phyloP scores from a whole-genome alignment of 2,888 invertebrate genomes.

The Dryococelus australis region DNA sequence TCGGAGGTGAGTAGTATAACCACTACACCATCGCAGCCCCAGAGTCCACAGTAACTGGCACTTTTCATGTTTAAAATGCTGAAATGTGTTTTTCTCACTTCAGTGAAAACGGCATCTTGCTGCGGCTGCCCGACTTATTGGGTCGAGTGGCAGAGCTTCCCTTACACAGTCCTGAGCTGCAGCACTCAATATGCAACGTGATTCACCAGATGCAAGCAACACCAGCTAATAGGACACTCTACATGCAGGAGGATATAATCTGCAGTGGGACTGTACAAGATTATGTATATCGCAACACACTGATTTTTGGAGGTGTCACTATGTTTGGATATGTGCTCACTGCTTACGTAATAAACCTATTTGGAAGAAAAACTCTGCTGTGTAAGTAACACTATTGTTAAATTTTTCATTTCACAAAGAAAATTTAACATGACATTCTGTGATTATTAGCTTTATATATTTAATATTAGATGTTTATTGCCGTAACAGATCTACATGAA shows the following conservation, averaged over 20 bases:
- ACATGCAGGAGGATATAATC: not conserved
- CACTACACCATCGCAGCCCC: too few species aligned
- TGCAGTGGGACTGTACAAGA: constrained; percentile 34
- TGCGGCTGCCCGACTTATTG: constrained; percentile 57
- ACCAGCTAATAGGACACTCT: not conserved
- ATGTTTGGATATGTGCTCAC: constrained; percentile 36
- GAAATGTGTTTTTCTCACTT: not conserved
- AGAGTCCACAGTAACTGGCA: too few species aligned
- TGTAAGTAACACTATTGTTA: constrained; percentile 31
- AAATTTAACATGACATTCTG: too few species aligned
- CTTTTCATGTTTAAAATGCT: too few species aligned
- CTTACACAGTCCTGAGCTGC: constrained; percentile 50
- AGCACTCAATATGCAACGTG: constrained; percentile 4
- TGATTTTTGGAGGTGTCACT: constrained; percentile 39
- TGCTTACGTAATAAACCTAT: constrained; percentile 36
- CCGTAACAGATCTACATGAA: too few species aligned
- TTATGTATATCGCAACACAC: constrained; percentile 40
- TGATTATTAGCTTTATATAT: too few species aligned
- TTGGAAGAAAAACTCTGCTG: constrained; percentile 41
- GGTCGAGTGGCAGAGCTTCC: constrained; percentile 54
- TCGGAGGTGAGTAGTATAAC: too few species aligned
- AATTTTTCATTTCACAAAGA: too few species aligned
- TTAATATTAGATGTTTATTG: too few species aligned
- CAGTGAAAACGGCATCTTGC: constrained; percentile 52
- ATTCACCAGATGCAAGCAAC: not conserved